Evolutionary conservation across 2,888 invertebrate species (phyloP).

Genomic region (Nemurella pictetii): DNA sequence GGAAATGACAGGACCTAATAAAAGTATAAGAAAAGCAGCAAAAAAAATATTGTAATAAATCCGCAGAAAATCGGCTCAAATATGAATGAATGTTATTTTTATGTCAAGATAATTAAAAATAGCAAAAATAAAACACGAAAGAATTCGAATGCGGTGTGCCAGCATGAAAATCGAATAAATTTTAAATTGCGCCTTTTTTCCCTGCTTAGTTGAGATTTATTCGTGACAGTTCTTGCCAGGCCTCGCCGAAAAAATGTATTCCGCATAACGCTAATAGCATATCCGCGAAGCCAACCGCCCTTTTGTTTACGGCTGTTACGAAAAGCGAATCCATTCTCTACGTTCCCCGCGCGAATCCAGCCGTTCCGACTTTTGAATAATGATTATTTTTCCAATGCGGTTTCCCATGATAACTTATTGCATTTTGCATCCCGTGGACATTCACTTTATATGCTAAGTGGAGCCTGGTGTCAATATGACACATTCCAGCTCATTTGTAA

Average conservation of each 20-base stretch:
- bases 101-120: conserved; percentile 2
- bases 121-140: neutral
- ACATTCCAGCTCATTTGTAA: neutral
- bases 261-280: neutral
- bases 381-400: neutral
- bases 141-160: neutral
- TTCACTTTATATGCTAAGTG: neutral
- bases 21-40: neutral
- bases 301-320: conserved; percentile 1
- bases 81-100: neutral
- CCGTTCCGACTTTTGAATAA: conserved; percentile 1
- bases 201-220: neutral
- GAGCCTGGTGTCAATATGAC: neutral
- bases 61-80: neutral
- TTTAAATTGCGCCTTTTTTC: neutral
- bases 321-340: neutral
- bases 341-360: neutral
- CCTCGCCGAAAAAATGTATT: neutral
- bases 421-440: neutral
- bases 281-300: neutral
- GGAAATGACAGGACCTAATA: neutral
- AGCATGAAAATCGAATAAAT: neutral
- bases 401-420: conserved; percentile 5
- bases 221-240: neutral
- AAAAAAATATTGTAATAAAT: neutral